These are phyloP conservation scores for Athripsodes cinereus DNA, from an alignment of 2,888 invertebrate species.

Conservation along the genomic window DNA sequence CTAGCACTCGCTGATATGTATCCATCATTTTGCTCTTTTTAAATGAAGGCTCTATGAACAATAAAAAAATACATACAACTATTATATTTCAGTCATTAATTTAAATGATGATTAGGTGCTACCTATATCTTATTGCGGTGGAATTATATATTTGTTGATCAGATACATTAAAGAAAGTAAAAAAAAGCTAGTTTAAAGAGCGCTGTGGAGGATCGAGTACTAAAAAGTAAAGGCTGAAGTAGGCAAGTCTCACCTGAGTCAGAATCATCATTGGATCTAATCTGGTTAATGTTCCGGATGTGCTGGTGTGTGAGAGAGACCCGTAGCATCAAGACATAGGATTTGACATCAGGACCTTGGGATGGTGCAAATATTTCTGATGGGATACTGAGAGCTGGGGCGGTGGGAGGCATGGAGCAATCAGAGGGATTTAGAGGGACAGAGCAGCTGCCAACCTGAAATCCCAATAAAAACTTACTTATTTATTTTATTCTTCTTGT, in stretches of 20 bases:
- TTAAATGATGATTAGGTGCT: too few relatives aligned
- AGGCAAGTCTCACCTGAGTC: slow-evolving; percentile 40
- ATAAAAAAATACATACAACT: background rate
- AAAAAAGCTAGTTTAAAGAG: too few relatives aligned
- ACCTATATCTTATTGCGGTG: too few relatives aligned
- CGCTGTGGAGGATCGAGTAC: too few relatives aligned
- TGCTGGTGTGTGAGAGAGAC: slow-evolving; percentile 48
- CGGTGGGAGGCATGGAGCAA: slow-evolving; percentile 58
- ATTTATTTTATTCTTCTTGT: background rate
- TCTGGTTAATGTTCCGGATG: slow-evolving; percentile 37
- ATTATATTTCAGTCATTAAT: too few relatives aligned
- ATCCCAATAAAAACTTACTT: background rate
- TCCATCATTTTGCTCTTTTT: slow-evolving; percentile 61
- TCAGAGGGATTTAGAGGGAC: slow-evolving; percentile 68
- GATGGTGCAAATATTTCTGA: slow-evolving; percentile 76
- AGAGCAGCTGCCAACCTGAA: slow-evolving; percentile 62
- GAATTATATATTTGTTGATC: too few relatives aligned
- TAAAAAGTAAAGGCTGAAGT: too few relatives aligned
- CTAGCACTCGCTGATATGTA: slow-evolving; percentile 53
- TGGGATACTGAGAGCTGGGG: slow-evolving; percentile 78
- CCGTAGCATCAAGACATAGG: slow-evolving; percentile 72
- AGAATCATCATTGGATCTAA: slow-evolving; percentile 42
- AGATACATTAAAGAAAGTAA: too few relatives aligned
- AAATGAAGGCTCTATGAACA: slow-evolving; percentile 57
- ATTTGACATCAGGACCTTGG: slow-evolving; percentile 74